These are phyloP conservation scores for Eilema griseolum DNA, from an alignment of 2,888 invertebrate genomes.

Conservation along the genomic window DNA sequence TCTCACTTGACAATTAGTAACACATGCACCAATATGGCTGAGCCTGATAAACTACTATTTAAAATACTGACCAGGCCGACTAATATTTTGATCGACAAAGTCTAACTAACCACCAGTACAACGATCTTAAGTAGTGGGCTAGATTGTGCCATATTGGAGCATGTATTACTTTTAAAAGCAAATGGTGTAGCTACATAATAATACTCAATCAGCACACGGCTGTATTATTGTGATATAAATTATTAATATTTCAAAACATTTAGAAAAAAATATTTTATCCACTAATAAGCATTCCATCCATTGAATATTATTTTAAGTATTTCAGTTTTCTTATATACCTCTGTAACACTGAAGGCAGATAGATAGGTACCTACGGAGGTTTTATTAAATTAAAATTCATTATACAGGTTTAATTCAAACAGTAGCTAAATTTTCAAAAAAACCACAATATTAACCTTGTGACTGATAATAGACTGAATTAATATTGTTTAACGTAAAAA, in stretches of 20 bases:
- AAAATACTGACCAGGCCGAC: not conserved
- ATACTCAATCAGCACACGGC: constrained; percentile 3
- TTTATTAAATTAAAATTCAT: not conserved
- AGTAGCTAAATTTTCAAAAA: constrained; percentile 13
- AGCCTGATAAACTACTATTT: not conserved
- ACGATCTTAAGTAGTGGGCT: not conserved
- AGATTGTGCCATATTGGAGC: not conserved
- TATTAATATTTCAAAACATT: constrained; percentile 16
- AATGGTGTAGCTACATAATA: not conserved
- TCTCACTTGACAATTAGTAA: not conserved
- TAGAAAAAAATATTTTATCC: constrained; percentile 11
- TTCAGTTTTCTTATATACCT: not conserved
- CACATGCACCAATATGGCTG: not conserved
- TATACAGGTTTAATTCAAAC: not conserved
- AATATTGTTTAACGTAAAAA: constrained; percentile 31
- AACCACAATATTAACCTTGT: constrained; percentile 30
- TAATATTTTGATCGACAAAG: not conserved
- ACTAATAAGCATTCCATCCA: constrained; percentile 44
- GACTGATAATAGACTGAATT: constrained; percentile 54
- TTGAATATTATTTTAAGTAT: constrained; percentile 6
- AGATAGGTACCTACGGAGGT: not conserved
- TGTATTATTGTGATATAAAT: constrained; percentile 6
- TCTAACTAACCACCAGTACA: not conserved
- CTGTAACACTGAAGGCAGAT: not conserved
- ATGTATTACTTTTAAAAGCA: not conserved